Percentiles rank a stretch among this genome's conserved stretches.
Conservation (phyloP, 2,797 vertebrate species). For the Onychomys torridus region DNA sequence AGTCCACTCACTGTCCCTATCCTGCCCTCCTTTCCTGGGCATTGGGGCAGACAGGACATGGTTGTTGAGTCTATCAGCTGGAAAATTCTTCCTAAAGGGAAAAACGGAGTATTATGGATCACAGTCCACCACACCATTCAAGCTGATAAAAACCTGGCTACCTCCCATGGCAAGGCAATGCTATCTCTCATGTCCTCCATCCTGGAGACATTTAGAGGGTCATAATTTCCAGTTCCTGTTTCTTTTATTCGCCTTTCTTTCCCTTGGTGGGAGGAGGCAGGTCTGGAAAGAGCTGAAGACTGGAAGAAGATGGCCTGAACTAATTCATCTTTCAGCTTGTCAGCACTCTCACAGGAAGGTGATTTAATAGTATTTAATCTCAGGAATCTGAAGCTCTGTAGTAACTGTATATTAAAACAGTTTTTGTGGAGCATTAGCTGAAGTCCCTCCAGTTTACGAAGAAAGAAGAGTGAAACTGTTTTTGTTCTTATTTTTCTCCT, state of each 20-base stretch:
- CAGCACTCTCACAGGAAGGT: conserved; percentile 88
- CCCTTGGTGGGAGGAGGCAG: conserved; percentile 42
- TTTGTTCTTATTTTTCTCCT: neutral
- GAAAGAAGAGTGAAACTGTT: conserved; percentile 65
- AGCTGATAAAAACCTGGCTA: conserved; percentile 87
- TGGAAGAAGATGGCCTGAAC: conserved; percentile 86
- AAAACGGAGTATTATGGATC: conserved; percentile 84
- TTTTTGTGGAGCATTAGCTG: conserved; percentile 89
- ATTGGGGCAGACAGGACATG: conserved; percentile 59
- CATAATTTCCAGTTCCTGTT: conserved; percentile 87
- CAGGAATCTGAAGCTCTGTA: conserved; percentile 90
- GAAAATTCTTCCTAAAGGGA: conserved; percentile 85
- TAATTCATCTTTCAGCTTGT: conserved; percentile 91
- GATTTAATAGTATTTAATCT: conserved; percentile 92
- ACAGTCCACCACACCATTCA: conserved; percentile 77
- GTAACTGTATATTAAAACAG: conserved; percentile 89
- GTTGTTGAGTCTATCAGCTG: conserved; percentile 82
- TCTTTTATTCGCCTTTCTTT: conserved; percentile 76
- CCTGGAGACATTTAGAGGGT: conserved; percentile 88
- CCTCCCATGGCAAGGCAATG: conserved; percentile 84
- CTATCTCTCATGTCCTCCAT: conserved; percentile 86
- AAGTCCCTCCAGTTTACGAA: conserved; percentile 87
- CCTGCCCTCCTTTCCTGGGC: conserved; percentile 42
- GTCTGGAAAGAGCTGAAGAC: conserved; percentile 82
- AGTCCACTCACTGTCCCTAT: conserved; percentile 42